These are phyloP conservation scores for Peromyscus aztecus DNA, from an alignment of 2,797 vertebrate species.

Conservation along the genomic window DNA sequence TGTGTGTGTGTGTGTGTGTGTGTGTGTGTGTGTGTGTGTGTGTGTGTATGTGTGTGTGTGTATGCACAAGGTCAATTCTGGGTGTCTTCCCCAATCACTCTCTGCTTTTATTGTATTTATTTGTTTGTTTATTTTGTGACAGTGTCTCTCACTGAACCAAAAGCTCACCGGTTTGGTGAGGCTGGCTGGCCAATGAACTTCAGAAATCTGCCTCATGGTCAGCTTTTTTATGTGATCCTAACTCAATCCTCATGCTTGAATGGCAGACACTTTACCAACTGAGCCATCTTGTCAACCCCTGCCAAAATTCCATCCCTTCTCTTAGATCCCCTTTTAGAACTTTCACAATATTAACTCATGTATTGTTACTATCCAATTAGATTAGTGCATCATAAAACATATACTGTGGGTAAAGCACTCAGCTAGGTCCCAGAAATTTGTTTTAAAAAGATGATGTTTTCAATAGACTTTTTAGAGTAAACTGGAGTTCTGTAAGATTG, in stretches of 20 bases:
- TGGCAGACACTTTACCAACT: neutral
- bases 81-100: neutral
- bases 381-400: neutral
- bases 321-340: neutral
- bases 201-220: neutral
- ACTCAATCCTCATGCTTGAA: neutral
- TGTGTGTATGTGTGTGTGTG: neutral
- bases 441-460: neutral
- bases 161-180: neutral
- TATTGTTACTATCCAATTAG: neutral
- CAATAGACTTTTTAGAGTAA: neutral
- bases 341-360: neutral
- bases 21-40: neutral
- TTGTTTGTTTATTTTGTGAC: neutral
- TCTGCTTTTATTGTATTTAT: neutral
- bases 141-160: neutral
- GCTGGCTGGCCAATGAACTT: neutral
- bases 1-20: too few species aligned
- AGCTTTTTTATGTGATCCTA: neutral
- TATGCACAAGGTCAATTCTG: neutral
- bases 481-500: neutral
- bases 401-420: neutral
- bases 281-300: neutral
- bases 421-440: neutral
- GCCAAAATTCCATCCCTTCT: neutral